Evolutionary conservation across 1,140 invertebrate genomes (phyloP).

Genomic region (Akabosia matsudoensis): DNA sequence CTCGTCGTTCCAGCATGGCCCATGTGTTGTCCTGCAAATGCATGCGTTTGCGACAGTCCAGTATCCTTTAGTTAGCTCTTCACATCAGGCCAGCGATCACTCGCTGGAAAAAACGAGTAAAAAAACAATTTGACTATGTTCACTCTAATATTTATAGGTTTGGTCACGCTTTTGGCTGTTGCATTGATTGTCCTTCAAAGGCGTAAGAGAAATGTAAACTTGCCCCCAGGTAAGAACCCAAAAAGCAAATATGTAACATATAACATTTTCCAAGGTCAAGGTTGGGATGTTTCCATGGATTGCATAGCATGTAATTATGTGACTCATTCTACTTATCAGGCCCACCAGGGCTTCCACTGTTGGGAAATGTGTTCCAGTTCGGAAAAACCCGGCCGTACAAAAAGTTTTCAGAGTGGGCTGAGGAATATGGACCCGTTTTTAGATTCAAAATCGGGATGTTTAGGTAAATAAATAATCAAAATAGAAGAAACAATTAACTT

Average conservation of each 20-base stretch:
- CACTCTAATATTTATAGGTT: no score
- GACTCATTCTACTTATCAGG: not conserved
- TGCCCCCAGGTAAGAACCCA: not conserved
- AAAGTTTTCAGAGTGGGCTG: constrained; percentile 20
- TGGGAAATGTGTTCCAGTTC: constrained; percentile 29
- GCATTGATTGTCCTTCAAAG: not conserved
- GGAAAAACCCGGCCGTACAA: constrained; percentile 12
- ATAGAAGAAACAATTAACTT: not conserved
- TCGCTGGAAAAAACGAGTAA: no score
- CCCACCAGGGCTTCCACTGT: constrained; percentile 13
- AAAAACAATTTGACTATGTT: no score
- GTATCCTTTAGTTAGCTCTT: no score
- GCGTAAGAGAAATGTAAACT: not conserved
- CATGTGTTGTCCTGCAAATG: no score
- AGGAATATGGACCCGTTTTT: constrained; percentile 33
- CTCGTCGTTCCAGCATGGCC: no score
- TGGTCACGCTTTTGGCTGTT: no score
- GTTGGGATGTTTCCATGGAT: not conserved
- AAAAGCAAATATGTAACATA: not conserved
- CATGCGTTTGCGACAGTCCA: no score
- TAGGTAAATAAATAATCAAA: not conserved
- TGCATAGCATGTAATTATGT: not conserved
- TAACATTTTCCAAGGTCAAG: not conserved
- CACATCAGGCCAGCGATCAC: no score
- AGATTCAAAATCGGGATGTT: constrained; percentile 26